Evolutionary conservation across 2,888 invertebrate genomes (phyloP), one percentile per base, ranked within the genome.

Genomic region (Cloeon dipterum): DNA sequence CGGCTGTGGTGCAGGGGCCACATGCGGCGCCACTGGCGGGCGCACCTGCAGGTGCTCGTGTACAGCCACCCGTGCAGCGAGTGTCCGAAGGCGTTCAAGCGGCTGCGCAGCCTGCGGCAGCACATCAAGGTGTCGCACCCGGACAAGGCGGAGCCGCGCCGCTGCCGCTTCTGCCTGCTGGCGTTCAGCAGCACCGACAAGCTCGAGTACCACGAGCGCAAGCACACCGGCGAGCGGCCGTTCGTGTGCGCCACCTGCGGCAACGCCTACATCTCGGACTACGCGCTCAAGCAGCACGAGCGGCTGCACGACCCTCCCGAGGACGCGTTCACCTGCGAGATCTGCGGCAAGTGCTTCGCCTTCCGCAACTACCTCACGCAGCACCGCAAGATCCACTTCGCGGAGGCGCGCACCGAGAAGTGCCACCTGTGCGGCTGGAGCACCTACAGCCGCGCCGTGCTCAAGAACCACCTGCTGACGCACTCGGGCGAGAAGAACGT

Each of bases 201-300:
- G n/a, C n/a, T n/a, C n/a, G n/a, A n/a, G n/a, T n/a, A n/a, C n/a
- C 29, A 29, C 16, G 29, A 29, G 29, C 29, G 29, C 16, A 29
- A 29, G 16, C 29, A 29, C 29, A 29, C 29, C 16, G 29, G 29
- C 7, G 29, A 29, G 16, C 5, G 29, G n/a, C 29, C 29, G 7
- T 29, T 14, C n/a, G 16, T 16, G 16, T 29, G 29, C 16, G 13
- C 14, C 16, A 16, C n/a, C 7, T 29, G 29, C n/a, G 29, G 29
- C n/a, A 29, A 29, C n/a, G 29, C 29, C 7, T 29, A 29, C 29
- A 29, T 29, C 16, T 29, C 29, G n/a, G n/a, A n/a, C n/a, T n/a
- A n/a, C n/a, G n/a, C n/a, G n/a, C 16, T 29, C 16, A n/a, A n/a
- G 7, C 29, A 29, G 16, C 29, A 29, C n/a, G 29, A 29, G 29